These are phyloP conservation scores for Drosophila baimaii DNA, from an alignment of 1,140 invertebrate species.

Conservation along the genomic window DNA sequence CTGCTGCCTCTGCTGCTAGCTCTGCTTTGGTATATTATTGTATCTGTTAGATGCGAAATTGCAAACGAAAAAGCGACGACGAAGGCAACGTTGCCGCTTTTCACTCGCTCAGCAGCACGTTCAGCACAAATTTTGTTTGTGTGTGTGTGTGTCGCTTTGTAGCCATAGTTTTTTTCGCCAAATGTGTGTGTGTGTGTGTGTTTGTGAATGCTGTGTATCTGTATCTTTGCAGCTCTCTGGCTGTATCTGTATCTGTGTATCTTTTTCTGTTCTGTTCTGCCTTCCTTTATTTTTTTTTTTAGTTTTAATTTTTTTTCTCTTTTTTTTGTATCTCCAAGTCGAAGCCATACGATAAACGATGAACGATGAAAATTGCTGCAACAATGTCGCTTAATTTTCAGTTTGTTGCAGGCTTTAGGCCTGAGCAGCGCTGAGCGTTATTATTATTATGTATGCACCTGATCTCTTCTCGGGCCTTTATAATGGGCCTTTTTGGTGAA, in stretches of 20 bases:
- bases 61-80: slow-evolving; percentile 47
- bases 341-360: slow-evolving; percentile 52
- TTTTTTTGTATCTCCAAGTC: slow-evolving; percentile 19
- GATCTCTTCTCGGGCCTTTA: slow-evolving; percentile 55
- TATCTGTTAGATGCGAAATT: slow-evolving; percentile 69
- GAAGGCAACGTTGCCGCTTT: slow-evolving; percentile 63
- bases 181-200: slow-evolving; percentile 29
- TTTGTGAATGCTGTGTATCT: slow-evolving; percentile 45
- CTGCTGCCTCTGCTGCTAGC: not conserved
- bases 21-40: slow-evolving; percentile 45
- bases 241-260: slow-evolving; percentile 21
- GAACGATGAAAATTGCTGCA: slow-evolving; percentile 51
- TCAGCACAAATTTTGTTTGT: slow-evolving; percentile 27
- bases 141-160: slow-evolving; percentile 42
- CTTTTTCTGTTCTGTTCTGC: slow-evolving; percentile 18
- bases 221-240: slow-evolving; percentile 49
- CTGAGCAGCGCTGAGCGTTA: slow-evolving; percentile 1
- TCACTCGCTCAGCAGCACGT: slow-evolving; percentile 44
- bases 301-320: not conserved
- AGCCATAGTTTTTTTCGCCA: slow-evolving; percentile 33
- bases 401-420: slow-evolving; percentile 33
- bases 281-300: slow-evolving; percentile 7
- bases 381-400: slow-evolving; percentile 71
- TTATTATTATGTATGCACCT: slow-evolving; percentile 61
- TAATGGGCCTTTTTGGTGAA: slow-evolving; percentile 42